Percentiles rank a stretch among this genome's conserved stretches.
These are phyloP conservation scores for Molossus molossus DNA, from an alignment of 2,797 vertebrate genomes.

Conservation along the genomic window DNA sequence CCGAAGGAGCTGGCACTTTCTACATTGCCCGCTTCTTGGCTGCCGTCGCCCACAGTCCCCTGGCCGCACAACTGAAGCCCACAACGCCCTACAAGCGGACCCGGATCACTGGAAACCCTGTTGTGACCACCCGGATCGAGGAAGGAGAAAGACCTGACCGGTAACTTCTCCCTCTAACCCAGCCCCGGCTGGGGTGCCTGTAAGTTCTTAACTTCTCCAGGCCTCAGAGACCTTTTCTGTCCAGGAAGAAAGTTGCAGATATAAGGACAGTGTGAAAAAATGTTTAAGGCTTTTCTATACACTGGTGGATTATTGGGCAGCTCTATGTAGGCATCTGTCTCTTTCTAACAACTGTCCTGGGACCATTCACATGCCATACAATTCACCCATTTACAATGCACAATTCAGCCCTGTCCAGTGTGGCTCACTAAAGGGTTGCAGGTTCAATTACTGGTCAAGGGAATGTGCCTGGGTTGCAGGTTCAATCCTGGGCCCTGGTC, in stretches of 20 bases:
- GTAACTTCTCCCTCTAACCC: conserved; percentile 84
- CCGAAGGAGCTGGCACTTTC: conserved; percentile 88
- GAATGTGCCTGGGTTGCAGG: too few species aligned
- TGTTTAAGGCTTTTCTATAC: neutral
- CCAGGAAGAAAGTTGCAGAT: neutral
- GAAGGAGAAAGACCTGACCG: conserved; percentile 90
- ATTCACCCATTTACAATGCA: neutral
- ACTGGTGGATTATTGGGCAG: neutral
- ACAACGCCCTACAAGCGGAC: conserved; percentile 89
- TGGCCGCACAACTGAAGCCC: conserved; percentile 92
- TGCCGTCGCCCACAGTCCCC: conserved; percentile 86
- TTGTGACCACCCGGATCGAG: conserved; percentile 77
- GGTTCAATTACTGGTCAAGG: too few species aligned
- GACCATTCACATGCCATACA: neutral
- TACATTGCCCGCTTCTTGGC: conserved; percentile 93
- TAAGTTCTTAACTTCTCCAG: neutral
- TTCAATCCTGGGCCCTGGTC: too few species aligned
- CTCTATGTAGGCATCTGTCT: neutral
- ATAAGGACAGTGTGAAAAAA: neutral
- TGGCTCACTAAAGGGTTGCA: too few species aligned
- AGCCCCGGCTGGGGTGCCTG: neutral
- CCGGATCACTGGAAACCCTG: conserved; percentile 71
- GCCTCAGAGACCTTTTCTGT: neutral
- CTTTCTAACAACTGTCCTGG: neutral
- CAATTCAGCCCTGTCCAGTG: neutral